These are phyloP conservation scores for Gorsachius magnificus DNA, from an alignment of 2,797 vertebrate genomes.

Conservation along the genomic window DNA sequence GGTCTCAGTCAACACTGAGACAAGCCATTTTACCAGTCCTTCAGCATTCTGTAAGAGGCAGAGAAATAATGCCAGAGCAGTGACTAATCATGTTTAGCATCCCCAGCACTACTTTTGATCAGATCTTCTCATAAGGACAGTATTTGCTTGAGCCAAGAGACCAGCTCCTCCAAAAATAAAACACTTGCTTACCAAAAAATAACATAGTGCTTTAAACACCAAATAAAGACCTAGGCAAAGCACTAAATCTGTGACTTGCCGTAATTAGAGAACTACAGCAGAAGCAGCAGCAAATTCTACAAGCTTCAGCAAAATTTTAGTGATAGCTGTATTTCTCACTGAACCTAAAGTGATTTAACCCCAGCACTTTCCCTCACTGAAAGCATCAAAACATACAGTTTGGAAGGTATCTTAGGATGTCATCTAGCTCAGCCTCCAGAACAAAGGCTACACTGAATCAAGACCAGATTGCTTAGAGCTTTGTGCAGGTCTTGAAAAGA, in stretches of 20 bases:
- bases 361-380: background rate
- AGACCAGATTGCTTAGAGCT: background rate
- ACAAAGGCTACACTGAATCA: background rate
- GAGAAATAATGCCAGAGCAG: background rate
- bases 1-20: background rate
- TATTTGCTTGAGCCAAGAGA: background rate
- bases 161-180: background rate
- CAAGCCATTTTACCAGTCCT: background rate
- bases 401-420: background rate
- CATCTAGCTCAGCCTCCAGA: background rate
- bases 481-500: background rate
- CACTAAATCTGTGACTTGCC: background rate
- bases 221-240: background rate
- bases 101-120: background rate
- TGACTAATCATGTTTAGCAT: conserved; percentile 23
- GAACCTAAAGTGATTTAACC: background rate
- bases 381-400: background rate
- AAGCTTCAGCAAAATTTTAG: background rate
- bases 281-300: background rate
- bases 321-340: background rate
- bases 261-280: background rate
- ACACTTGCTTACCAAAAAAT: background rate
- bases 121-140: background rate
- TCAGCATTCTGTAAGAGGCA: background rate
- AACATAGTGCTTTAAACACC: background rate